Percentiles rank a stretch among this genome's conserved stretches.
These are phyloP conservation scores for Pelodytes ibericus DNA, from an alignment of 2,797 vertebrate species.

Conservation along the genomic window DNA sequence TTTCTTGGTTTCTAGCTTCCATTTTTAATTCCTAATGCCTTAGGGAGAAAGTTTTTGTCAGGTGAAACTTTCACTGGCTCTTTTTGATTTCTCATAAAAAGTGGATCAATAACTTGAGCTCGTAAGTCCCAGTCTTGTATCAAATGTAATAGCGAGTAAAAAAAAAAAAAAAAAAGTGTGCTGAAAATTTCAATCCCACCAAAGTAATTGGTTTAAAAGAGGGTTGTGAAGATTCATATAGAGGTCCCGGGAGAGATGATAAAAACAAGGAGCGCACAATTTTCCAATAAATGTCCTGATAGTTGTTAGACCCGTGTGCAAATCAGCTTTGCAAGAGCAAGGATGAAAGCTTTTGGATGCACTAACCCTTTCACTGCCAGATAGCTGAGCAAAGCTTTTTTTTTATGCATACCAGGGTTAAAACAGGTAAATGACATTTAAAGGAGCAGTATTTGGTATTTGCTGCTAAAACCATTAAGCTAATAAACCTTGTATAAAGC, in stretches of 20 bases:
- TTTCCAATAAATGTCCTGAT: constrained; percentile 55
- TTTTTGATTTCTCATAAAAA: constrained; percentile 52
- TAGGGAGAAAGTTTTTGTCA: constrained; percentile 47
- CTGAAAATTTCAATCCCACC: constrained; percentile 54
- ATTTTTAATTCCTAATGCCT: constrained; percentile 36
- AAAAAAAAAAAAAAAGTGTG: constrained; percentile 50
- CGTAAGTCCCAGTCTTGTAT: constrained; percentile 29
- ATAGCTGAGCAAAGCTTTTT: background rate
- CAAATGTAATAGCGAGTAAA: constrained; percentile 54
- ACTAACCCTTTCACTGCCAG: background rate
- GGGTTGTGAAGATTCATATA: constrained; percentile 52
- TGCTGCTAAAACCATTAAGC: too few relatives aligned
- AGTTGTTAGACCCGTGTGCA: constrained; percentile 42
- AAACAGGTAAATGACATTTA: background rate
- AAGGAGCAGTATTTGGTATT: too few relatives aligned
- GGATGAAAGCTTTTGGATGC: constrained; percentile 22
- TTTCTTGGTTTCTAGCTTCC: constrained; percentile 38
- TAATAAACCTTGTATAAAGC: too few relatives aligned
- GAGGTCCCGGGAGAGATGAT: constrained; percentile 46
- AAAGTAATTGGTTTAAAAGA: constrained; percentile 56
- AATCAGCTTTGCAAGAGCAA: constrained; percentile 33
- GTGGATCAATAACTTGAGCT: constrained; percentile 51
- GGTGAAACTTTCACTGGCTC: constrained; percentile 43
- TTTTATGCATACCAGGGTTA: background rate
- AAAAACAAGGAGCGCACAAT: constrained; percentile 46